A percentile compares a stretch with the other conserved stretches of the same genome.
These are phyloP conservation scores for Fabriciana adippe DNA, from an alignment of 2,888 invertebrate species.

Conservation along the genomic window DNA sequence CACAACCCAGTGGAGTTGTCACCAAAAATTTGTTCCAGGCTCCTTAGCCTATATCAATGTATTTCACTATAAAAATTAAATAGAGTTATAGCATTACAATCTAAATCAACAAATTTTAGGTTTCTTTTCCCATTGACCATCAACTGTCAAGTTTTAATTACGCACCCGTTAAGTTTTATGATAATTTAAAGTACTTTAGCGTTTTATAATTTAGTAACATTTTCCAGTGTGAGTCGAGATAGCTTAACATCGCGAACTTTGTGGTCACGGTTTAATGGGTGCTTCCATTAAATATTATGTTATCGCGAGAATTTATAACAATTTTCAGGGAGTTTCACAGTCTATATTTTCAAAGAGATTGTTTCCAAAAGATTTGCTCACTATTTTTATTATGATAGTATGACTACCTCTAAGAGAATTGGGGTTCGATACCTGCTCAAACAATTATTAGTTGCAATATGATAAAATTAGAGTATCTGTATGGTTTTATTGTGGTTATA, in stretches of 20 bases:
- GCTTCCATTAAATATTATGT: slow-evolving; percentile 22
- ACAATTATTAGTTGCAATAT: too few relatives aligned
- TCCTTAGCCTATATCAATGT: too few relatives aligned
- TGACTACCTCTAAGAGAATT: neutral
- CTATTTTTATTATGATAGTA: neutral
- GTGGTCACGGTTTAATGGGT: slow-evolving; percentile 16
- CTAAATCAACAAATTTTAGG: too few relatives aligned
- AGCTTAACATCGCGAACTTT: neutral
- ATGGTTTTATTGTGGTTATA: too few relatives aligned
- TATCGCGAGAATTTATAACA: slow-evolving; percentile 9
- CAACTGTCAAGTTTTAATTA: too few relatives aligned
- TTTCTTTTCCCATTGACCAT: too few relatives aligned
- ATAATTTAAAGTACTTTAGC: slow-evolving; percentile 3
- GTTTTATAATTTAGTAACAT: slow-evolving; percentile 11
- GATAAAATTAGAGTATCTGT: too few relatives aligned
- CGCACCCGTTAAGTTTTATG: neutral
- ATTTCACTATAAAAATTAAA: too few relatives aligned
- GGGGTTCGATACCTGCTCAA: neutral
- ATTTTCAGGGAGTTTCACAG: slow-evolving; percentile 12
- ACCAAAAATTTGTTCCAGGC: too few relatives aligned
- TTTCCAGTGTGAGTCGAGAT: slow-evolving; percentile 1
- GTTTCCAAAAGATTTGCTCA: slow-evolving; percentile 1
- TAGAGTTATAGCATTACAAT: too few relatives aligned
- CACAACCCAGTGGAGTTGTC: too few relatives aligned
- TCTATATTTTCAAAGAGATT: slow-evolving; percentile 10